These are phyloP conservation scores for Lottia gigantea DNA, from an alignment of 2,888 invertebrate species.

Conservation along the genomic window DNA sequence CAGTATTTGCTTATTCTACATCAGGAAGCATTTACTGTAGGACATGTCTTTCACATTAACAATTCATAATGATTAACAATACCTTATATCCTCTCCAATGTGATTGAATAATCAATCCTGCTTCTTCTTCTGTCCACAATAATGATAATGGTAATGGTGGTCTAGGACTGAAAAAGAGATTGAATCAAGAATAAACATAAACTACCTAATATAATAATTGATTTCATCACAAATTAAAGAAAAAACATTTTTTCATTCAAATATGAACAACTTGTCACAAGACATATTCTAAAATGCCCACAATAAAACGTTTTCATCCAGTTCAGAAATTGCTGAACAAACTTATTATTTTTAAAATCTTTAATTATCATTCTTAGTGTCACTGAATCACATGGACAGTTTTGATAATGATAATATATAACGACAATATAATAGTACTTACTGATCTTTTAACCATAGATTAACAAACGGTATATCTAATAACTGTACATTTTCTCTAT, in stretches of 20 bases:
- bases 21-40: neutral
- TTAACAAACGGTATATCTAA: conserved; percentile 64
- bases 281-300: no score
- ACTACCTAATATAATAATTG: neutral
- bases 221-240: neutral
- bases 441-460: conserved; percentile 65
- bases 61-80: conserved; percentile 9
- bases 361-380: no score
- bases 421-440: conserved; percentile 35
- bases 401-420: no score
- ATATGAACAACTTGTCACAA: no score
- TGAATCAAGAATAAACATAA: neutral
- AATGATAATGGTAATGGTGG: conserved; percentile 67
- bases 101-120: conserved; percentile 65
- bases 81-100: conserved; percentile 67
- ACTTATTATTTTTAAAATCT: no score
- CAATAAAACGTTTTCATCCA: neutral
- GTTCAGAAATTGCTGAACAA: no score
- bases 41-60: neutral
- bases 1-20: neutral
- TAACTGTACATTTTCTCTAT: conserved; percentile 47
- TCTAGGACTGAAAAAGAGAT: conserved; percentile 57
- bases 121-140: conserved; percentile 67
- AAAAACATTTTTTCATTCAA: neutral
- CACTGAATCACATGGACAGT: no score